Evolutionary conservation across 2,888 invertebrate species (phyloP).

Genomic region (Phymatocera aterrima): DNA sequence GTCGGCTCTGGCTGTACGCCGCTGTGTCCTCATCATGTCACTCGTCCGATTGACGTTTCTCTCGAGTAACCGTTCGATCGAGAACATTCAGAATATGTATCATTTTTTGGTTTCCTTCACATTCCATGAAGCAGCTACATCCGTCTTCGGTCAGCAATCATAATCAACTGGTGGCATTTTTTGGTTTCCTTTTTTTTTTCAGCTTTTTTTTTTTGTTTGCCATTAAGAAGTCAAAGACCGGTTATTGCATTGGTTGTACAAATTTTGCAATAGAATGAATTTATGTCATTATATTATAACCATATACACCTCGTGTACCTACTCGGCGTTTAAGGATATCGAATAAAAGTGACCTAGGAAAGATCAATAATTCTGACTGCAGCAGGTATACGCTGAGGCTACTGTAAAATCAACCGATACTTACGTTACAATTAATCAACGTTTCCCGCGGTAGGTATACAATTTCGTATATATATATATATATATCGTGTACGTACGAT

Average conservation of each 20-base stretch:
- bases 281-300: background rate
- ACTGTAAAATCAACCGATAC: too few relatives aligned
- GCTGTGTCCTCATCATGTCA: conserved; percentile 27
- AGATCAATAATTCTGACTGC: background rate
- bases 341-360: background rate
- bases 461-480: too few relatives aligned
- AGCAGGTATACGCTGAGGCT: too few relatives aligned
- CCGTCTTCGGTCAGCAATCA: conserved; percentile 4
- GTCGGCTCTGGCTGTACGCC: background rate
- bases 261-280: conserved; percentile 33
- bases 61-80: background rate
- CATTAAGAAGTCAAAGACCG: conserved; percentile 35
- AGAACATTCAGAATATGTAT: background rate
- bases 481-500: too few relatives aligned
- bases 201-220: conserved; percentile 39
- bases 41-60: background rate
- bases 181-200: conserved; percentile 40
- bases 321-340: too few relatives aligned
- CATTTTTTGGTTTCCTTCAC: background rate
- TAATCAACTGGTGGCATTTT: background rate
- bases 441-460: too few relatives aligned
- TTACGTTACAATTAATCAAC: too few relatives aligned
- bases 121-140: background rate
- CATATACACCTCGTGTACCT: too few relatives aligned
- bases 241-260: conserved; percentile 38